Conservation (phyloP, 2,888 invertebrate genomes). For the Octonoba sinensis region DNA sequence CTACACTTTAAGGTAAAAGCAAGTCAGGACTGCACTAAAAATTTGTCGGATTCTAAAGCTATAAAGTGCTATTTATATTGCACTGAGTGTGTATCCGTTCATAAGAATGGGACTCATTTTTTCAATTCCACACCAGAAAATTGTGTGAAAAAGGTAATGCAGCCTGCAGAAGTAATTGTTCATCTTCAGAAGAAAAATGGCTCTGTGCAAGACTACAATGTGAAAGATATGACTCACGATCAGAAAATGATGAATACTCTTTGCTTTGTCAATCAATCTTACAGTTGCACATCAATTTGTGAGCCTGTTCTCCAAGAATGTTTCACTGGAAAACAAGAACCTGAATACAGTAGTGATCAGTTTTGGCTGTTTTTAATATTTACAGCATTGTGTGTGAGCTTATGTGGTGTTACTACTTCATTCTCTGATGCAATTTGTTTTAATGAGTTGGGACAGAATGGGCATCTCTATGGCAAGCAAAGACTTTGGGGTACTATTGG, state of each 20-base stretch:
- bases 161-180: constrained; percentile 22
- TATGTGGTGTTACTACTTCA: constrained; percentile 88
- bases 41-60: constrained; percentile 19
- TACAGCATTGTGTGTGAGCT: constrained; percentile 84
- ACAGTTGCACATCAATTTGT: constrained; percentile 41
- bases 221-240: constrained; percentile 18
- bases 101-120: background rate
- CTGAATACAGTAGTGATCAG: constrained; percentile 69
- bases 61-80: constrained; percentile 50
- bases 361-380: constrained; percentile 85
- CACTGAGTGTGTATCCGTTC: constrained; percentile 26
- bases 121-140: constrained; percentile 15
- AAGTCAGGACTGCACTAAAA: constrained; percentile 37
- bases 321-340: constrained; percentile 44
- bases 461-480: constrained; percentile 86
- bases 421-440: constrained; percentile 92
- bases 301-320: constrained; percentile 52
- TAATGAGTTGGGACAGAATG: constrained; percentile 82
- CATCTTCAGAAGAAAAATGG: constrained; percentile 25
- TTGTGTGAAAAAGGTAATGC: constrained; percentile 31
- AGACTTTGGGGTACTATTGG: constrained; percentile 90
- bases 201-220: constrained; percentile 29
- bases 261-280: constrained; percentile 42
- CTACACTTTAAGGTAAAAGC: constrained; percentile 44
- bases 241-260: constrained; percentile 49